These are phyloP conservation scores for Falco biarmicus DNA, from an alignment of 2,797 vertebrate species.

Conservation along the genomic window DNA sequence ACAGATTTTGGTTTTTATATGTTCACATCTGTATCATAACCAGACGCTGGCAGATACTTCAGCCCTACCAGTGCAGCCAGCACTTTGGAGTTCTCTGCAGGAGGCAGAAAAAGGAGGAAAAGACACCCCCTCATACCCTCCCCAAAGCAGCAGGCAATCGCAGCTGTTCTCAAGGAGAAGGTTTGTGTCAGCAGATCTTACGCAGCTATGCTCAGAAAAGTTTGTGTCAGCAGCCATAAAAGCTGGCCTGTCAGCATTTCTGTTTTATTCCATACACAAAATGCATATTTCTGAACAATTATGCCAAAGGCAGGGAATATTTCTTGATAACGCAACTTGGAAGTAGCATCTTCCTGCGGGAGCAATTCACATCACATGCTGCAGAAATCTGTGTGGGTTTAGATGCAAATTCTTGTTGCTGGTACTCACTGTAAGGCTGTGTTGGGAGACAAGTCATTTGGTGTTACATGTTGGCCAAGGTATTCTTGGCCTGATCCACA, in stretches of 20 bases:
- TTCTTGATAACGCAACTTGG: conserved; percentile 50
- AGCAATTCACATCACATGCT: neutral
- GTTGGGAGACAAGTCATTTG: neutral
- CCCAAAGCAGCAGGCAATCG: conserved; percentile 28
- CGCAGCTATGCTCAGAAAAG: conserved; percentile 45
- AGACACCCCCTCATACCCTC: neutral
- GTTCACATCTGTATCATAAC: neutral
- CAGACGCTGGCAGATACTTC: neutral
- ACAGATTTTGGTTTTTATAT: neutral
- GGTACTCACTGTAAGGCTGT: neutral
- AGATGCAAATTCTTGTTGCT: neutral
- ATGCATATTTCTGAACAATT: conserved; percentile 63
- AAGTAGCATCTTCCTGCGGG: conserved; percentile 48
- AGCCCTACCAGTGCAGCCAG: neutral
- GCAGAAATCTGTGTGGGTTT: neutral
- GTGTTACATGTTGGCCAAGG: neutral
- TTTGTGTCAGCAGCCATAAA: conserved; percentile 72
- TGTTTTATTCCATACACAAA: conserved; percentile 52
- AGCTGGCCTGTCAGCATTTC: conserved; percentile 72
- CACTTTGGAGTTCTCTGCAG: neutral
- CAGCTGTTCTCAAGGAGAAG: conserved; percentile 71
- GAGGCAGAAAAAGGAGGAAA: neutral
- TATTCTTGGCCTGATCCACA: neutral
- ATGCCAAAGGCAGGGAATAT: conserved; percentile 43
- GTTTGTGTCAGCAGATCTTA: conserved; percentile 72